A percentile compares a stretch with the other conserved stretches of the same genome.
phyloP scores from a whole-genome alignment of 35 echinoderm and acorn worm species.

The Anneissia japonica region DNA sequence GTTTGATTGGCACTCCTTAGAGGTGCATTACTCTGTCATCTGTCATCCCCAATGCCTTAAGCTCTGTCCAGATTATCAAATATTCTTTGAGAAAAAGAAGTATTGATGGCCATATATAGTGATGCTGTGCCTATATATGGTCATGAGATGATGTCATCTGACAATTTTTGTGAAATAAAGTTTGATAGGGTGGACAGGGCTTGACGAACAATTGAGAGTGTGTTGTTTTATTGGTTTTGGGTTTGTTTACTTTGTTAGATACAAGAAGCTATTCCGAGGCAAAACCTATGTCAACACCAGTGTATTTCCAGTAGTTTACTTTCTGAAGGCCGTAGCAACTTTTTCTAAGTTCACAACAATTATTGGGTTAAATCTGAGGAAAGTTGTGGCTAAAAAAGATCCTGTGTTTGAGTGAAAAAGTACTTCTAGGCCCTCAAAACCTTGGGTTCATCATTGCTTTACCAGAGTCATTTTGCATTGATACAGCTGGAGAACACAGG shows the following conservation, averaged over 20 bases:
- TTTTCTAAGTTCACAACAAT: background rate
- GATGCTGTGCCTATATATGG: too few relatives aligned
- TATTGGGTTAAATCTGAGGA: background rate
- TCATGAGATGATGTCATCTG: too few relatives aligned
- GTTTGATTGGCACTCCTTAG: too few relatives aligned
- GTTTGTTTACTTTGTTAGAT: constrained; percentile 24
- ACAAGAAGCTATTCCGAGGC: constrained; percentile 58
- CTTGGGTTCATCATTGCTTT: constrained; percentile 78
- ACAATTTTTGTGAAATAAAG: too few relatives aligned
- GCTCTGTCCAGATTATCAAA: too few relatives aligned
- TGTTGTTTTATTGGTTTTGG: too few relatives aligned
- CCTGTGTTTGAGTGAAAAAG: constrained; percentile 73
- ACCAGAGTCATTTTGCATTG: constrained; percentile 70
- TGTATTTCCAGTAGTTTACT: constrained; percentile 64
- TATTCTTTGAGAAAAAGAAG: too few relatives aligned
- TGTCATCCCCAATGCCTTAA: too few relatives aligned
- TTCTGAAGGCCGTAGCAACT: constrained; percentile 41
- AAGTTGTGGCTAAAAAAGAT: constrained; percentile 16
- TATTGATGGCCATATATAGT: too few relatives aligned
- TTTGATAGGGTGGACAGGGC: too few relatives aligned
- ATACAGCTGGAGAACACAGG: constrained; percentile 84
- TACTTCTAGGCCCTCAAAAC: constrained; percentile 83
- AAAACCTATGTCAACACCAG: constrained; percentile 76
- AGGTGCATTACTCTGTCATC: too few relatives aligned
- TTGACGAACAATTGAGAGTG: too few relatives aligned